phyloP scores from a whole-genome alignment of 2,888 invertebrate species.

The Polyploca ridens region DNA sequence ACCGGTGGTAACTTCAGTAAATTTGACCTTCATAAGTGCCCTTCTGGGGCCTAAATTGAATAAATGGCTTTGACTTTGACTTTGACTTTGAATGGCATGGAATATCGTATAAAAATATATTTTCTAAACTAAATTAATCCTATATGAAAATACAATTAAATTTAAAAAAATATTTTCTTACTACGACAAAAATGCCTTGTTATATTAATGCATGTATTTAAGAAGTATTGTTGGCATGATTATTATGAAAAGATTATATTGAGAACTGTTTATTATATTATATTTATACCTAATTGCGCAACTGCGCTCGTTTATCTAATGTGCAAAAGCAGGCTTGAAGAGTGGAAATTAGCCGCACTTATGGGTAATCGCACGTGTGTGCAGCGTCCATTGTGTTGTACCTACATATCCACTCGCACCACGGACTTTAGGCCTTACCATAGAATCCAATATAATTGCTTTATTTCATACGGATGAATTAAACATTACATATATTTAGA shows the following conservation, averaged over 20 bases:
- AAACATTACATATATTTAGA: too few relatives aligned
- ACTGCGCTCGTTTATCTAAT: conserved; percentile 54
- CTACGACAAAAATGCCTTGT: too few relatives aligned
- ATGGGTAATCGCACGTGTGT: conserved; percentile 66
- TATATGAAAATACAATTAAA: too few relatives aligned
- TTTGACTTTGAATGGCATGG: too few relatives aligned
- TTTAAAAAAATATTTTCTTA: too few relatives aligned
- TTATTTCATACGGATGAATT: too few relatives aligned
- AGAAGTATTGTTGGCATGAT: background rate
- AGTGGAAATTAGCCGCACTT: conserved; percentile 78
- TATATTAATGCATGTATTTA: background rate
- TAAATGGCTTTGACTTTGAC: too few relatives aligned
- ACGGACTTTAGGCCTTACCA: conserved; percentile 32
- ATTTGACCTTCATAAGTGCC: too few relatives aligned
- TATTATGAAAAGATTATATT: background rate
- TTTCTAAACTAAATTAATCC: too few relatives aligned
- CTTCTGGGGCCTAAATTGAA: too few relatives aligned
- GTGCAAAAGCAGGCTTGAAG: conserved; percentile 54
- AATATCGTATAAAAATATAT: background rate
- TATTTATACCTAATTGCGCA: conserved; percentile 43
- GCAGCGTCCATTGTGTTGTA: conserved; percentile 56
- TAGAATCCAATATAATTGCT: background rate
- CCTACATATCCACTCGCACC: conserved; percentile 27
- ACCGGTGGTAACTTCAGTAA: too few relatives aligned
- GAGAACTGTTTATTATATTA: background rate